Evolutionary conservation across 92 coral and sea anemone genomes (phyloP).

Genomic region (Porites divaricata): DNA sequence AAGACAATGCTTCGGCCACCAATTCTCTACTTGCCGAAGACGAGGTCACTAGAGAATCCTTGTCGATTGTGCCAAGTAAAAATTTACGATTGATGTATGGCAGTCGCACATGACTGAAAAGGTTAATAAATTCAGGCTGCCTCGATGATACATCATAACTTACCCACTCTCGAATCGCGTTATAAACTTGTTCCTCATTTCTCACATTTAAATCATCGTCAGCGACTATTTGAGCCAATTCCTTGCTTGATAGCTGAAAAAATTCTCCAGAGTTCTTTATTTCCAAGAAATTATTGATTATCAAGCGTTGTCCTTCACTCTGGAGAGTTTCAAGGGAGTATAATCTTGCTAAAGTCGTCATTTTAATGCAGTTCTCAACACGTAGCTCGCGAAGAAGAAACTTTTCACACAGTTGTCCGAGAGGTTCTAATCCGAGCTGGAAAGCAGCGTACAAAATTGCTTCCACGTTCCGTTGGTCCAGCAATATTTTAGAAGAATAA

Average conservation of each 20-base stretch:
- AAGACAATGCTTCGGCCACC: slow-evolving; percentile 79
- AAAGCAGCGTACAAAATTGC: slow-evolving; percentile 75
- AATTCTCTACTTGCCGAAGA: slow-evolving; percentile 70
- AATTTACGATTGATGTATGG: slow-evolving; percentile 72
- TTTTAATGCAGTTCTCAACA: slow-evolving; percentile 80
- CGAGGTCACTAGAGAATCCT: slow-evolving; percentile 75
- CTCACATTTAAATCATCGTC: slow-evolving; percentile 86
- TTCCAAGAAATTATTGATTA: slow-evolving; percentile 71
- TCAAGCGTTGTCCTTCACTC: slow-evolving; percentile 67
- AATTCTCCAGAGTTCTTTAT: slow-evolving; percentile 63
- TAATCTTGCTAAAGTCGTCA: slow-evolving; percentile 68
- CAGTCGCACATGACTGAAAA: slow-evolving; percentile 79
- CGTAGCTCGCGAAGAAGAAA: slow-evolving; percentile 70
- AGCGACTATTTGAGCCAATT: slow-evolving; percentile 70
- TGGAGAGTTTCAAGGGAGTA: slow-evolving; percentile 74
- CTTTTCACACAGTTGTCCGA: slow-evolving; percentile 65
- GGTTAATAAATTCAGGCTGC: slow-evolving; percentile 52
- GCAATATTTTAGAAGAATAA: slow-evolving; percentile 71
- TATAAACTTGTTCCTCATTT: slow-evolving; percentile 83
- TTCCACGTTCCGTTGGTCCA: slow-evolving; percentile 70
- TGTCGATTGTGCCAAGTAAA: slow-evolving; percentile 70
- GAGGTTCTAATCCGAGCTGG: slow-evolving; percentile 71
- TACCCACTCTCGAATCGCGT: slow-evolving; percentile 80
- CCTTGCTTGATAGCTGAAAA: slow-evolving; percentile 57
- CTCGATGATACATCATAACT: slow-evolving; percentile 71